A percentile compares a stretch with the other conserved stretches of the same genome.
Evolutionary conservation across 2,888 invertebrate genomes (phyloP).

Genomic region (Dicroscelio sp.): DNA sequence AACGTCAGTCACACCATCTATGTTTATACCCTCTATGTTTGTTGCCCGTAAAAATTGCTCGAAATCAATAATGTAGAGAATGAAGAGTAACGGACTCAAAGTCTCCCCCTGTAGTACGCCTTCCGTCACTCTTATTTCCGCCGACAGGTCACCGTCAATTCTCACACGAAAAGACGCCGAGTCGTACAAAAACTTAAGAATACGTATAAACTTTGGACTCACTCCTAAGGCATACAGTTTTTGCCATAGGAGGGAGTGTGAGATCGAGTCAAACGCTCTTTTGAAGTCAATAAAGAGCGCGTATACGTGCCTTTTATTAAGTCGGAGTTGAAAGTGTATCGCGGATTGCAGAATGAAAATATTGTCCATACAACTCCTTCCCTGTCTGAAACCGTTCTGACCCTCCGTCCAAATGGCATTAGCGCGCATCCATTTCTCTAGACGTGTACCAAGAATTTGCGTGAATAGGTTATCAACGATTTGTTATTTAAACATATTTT

Average conservation of each 20-base stretch:
- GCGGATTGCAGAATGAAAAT: slow-evolving; percentile 76
- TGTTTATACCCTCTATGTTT: neutral
- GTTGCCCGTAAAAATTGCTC: neutral
- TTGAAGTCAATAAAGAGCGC: too few relatives aligned
- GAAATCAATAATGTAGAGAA: neutral
- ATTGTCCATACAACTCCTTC: slow-evolving; percentile 77
- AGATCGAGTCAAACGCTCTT: slow-evolving; percentile 6
- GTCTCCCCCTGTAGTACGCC: neutral
- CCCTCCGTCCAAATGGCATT: too few relatives aligned
- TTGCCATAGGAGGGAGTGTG: neutral
- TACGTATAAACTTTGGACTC: neutral
- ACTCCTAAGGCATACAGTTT: slow-evolving; percentile 1
- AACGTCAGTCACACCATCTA: neutral
- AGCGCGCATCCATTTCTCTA: too few relatives aligned
- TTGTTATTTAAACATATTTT: too few relatives aligned
- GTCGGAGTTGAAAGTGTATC: neutral
- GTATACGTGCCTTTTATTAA: neutral
- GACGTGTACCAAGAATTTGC: too few relatives aligned
- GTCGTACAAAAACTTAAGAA: neutral
- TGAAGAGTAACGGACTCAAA: neutral
- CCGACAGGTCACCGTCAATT: neutral
- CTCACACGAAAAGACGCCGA: neutral
- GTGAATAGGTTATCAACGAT: too few relatives aligned
- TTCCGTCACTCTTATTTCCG: neutral
- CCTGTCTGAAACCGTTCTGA: slow-evolving; percentile 81